Evolutionary conservation across 2,888 invertebrate genomes (phyloP).

Genomic region (Rhamphomyia laevipes): DNA sequence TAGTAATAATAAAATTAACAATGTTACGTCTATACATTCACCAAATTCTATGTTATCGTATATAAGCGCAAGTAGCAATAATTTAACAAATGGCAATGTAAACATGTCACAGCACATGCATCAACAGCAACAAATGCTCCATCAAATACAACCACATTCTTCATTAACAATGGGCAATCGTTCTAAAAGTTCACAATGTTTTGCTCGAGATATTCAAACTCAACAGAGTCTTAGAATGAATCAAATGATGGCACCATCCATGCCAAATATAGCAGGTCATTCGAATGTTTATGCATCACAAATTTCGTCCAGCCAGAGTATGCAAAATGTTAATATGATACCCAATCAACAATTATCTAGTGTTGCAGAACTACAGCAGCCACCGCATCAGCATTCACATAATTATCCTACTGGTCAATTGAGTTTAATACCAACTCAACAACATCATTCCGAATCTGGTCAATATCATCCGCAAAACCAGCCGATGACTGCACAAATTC

Average conservation of each 20-base stretch:
- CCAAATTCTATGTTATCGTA: conserved; percentile 27
- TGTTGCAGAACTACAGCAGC: conserved; percentile 6
- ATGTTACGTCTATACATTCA: conserved; percentile 24
- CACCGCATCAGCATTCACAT: conserved; percentile 18
- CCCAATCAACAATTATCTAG: conserved; percentile 9
- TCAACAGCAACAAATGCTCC: conserved; percentile 20
- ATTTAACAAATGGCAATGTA: conserved; percentile 24
- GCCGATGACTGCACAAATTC: conserved; percentile 26
- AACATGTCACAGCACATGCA: conserved; percentile 12
- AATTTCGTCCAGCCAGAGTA: conserved; percentile 35
- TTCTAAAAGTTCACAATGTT: conserved; percentile 27
- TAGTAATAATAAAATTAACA: conserved; percentile 13
- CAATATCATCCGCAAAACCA: conserved; percentile 21
- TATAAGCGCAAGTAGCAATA: conserved; percentile 31
- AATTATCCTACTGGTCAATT: conserved; percentile 9
- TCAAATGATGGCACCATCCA: conserved; percentile 37
- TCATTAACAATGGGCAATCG: conserved; percentile 27
- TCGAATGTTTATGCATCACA: conserved; percentile 19
- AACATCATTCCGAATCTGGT: not conserved
- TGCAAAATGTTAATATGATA: conserved; percentile 36
- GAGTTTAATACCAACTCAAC: not conserved
- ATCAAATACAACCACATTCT: conserved; percentile 22
- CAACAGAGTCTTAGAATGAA: conserved; percentile 33
- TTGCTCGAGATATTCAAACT: conserved; percentile 25
- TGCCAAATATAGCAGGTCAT: conserved; percentile 36